A percentile compares a stretch with the other conserved stretches of the same genome.
Conservation (phyloP, 2,113 vertebrate species). For the Heloderma charlesbogerti region DNA sequence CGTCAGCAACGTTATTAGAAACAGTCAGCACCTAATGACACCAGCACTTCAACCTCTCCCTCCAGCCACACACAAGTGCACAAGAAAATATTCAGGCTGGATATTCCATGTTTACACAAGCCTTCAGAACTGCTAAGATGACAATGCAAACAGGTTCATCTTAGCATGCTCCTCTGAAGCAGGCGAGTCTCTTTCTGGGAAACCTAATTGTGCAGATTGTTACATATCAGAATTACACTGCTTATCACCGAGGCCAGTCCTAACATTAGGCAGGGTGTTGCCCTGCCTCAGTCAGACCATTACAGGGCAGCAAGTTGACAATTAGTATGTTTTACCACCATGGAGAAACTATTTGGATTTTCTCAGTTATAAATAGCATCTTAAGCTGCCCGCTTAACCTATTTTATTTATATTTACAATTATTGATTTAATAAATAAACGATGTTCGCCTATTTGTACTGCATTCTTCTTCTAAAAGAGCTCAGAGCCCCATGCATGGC, state of each 20-base stretch:
- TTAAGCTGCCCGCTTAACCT: not conserved
- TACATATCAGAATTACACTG: not conserved
- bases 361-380: not conserved
- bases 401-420: too few species aligned
- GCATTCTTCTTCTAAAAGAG: too few species aligned
- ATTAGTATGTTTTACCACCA: not conserved
- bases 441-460: too few species aligned
- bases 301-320: not conserved
- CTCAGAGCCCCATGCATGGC: not conserved
- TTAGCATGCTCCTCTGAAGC: not conserved
- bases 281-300: not conserved
- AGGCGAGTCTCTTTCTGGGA: too few species aligned
- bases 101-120: conserved; percentile 3
- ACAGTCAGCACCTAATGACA: not conserved
- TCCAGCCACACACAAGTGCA: not conserved
- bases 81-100: not conserved
- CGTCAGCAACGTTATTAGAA: conserved; percentile 34
- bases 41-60: not conserved
- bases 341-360: not conserved
- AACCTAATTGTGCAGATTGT: not conserved
- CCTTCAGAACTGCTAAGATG: conserved; percentile 4
- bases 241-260: not conserved
- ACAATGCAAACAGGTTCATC: not conserved
- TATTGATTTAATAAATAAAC: too few species aligned
- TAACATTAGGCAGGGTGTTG: not conserved